Evolutionary conservation across 2,113 vertebrate genomes (phyloP), one percentile per base, ranked within the genome.

Genomic region (Perca schrenkii): DNA sequence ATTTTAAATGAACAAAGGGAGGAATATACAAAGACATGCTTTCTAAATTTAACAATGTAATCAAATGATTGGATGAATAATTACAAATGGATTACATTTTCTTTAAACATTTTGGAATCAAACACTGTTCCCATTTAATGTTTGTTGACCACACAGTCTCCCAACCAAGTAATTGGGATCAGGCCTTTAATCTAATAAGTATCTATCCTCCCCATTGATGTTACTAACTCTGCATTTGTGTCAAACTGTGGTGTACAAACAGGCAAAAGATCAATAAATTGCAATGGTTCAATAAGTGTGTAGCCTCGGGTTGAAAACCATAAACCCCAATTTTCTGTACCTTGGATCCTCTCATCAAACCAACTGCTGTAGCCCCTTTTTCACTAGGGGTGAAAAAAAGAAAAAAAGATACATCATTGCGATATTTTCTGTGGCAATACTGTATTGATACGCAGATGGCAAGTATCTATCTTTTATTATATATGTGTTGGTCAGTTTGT

Each of bases 191-290:
- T 81, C 68, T 47, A 86, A 90, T 90, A 76, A 85, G 64, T 1
- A 40, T 84, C 86, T 16, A 49, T 83, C 79, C 57, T 61, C 74
- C 86, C 76, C 63, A 50, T 87, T 80, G 54, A 7, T 36, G 50
- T 86, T 84, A 80, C 76, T 89, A 85, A 86, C 76, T 91, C 89
- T 88, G 74, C 62, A 79, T 92, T 88, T 89, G 80, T 87, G 89
- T 88, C 89, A 88, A 60, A 72, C 70, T 17, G 83, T 54, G 50
- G 68, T 77, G 85, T 74, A 86, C 83, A 89, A 87, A 84, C 82
- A 71, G 74, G 49, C 8, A 15, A 64, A 61, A 4, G 77, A 87
- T 92, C 83, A 56, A 92, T 93, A 88, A 67, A 65, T 82, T 61
- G 73, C 80, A 66, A 53, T 67, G 74, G 80, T 76, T 91, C 81